Evolutionary conservation across 2,888 invertebrate species (phyloP), one percentile per base, ranked within the genome.

Genomic region (Quadroppia sp.): DNA sequence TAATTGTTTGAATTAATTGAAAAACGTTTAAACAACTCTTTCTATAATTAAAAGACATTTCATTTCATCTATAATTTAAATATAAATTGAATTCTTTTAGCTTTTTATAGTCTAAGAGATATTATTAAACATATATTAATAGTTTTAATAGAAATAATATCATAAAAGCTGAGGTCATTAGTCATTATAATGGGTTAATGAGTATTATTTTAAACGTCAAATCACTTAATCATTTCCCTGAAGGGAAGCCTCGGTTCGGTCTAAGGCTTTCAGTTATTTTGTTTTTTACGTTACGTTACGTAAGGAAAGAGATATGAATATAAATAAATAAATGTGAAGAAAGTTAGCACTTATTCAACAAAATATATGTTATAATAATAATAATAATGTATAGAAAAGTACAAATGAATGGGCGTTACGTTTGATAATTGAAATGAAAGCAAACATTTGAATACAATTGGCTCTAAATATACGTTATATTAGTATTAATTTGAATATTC

Each of bases 161-260:
- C 11, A 36, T 36, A 36, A 11, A 7, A 36, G n/a, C n/a, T 56
- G 56, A 56, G 56, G 56, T 56, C 56, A 56, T 56, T 56, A 56
- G 28, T 28, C 56, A 56, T 56, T 56, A 56, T 3, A 3, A 56
- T 30, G 13, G 30, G 28, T 25, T 56, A 28, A 56, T 56, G 56
- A 56, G 30, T 28, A 30, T 30, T 56, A 56, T 56, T 56, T 28
- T 56, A 11, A 23, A 23, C 28, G 15, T 56, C 30, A 56, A 30
- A 56, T 56, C 15, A 56, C 1, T 30, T 56, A 56, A 56, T 56
- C 56, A 17, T 56, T 56, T 56, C 56, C 56, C 23, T 56, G 28
- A 56, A 23, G 56, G 56, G 28, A 56, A 53, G 23, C 53, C 53
- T 53, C 25, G 25, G 20, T 20, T 13, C 48, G 13, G 45, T 50